Percentiles rank a stretch among this genome's conserved stretches.
phyloP scores from a whole-genome alignment of 2,888 invertebrate species.

The Acanthosepion lycidas region DNA sequence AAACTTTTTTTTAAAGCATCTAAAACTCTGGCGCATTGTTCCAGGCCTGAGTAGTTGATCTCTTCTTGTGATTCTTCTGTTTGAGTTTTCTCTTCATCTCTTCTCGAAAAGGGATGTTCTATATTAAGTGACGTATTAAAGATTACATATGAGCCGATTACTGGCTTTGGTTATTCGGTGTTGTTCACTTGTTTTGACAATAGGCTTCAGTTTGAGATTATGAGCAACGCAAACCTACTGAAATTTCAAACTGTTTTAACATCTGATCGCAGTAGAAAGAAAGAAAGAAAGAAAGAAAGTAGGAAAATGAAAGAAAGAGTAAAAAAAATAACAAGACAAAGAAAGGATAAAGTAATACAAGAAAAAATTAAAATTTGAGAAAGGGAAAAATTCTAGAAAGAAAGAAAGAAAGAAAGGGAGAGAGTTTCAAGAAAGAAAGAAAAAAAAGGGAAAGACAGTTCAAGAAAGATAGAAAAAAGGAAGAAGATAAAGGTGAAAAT shows the following conservation, averaged over 20 bases:
- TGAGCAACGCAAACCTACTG: background rate
- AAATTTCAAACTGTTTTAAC: background rate
- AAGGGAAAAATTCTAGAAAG: no score
- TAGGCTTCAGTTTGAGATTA: background rate
- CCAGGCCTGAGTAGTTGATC: background rate
- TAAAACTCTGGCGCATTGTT: background rate
- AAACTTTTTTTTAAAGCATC: background rate
- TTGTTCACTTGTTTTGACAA: background rate
- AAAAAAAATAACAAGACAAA: no score
- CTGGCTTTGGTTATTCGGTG: background rate
- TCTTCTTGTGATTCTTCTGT: background rate
- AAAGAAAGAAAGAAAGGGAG: no score
- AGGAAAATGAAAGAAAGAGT: no score
- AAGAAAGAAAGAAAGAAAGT: background rate
- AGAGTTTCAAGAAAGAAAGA: no score
- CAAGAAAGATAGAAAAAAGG: no score
- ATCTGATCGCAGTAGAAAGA: background rate
- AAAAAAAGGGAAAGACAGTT: no score
- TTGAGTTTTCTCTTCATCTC: background rate
- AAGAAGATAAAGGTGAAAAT: no score
- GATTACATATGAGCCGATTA: constrained; percentile 33
- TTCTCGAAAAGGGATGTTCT: background rate
- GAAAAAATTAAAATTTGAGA: no score
- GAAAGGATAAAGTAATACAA: no score
- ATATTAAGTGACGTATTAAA: constrained; percentile 33